Evolutionary conservation across 2,797 vertebrate species (phyloP).

Genomic region (Taenioides sp.): DNA sequence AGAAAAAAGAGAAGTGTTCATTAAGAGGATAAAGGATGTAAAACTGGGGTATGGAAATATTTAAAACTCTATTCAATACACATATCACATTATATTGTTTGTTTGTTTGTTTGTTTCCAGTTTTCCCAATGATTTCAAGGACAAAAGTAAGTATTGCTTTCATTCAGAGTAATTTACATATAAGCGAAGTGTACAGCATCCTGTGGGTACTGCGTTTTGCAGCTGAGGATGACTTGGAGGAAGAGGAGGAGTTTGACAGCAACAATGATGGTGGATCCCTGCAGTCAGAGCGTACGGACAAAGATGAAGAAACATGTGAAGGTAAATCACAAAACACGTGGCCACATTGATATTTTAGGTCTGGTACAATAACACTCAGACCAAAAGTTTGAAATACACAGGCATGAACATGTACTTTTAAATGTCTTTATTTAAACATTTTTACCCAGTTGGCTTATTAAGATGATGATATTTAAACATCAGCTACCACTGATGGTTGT

Average conservation of each 20-base stretch:
- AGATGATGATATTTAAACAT: no score
- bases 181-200: neutral
- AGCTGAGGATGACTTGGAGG: constrained; percentile 82
- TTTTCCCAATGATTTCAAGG: constrained; percentile 85
- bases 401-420: no score
- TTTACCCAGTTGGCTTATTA: no score
- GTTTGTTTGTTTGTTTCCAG: constrained; percentile 71
- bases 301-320: constrained; percentile 84
- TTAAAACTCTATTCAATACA: neutral
- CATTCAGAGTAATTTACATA: neutral
- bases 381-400: neutral
- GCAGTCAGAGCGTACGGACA: constrained; percentile 88
- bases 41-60: constrained; percentile 79
- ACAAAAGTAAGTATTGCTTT: constrained; percentile 81
- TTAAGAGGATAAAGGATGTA: constrained; percentile 89
- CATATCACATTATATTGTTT: neutral
- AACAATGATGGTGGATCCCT: constrained; percentile 82
- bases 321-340: constrained; percentile 63
- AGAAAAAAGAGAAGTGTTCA: constrained; percentile 86
- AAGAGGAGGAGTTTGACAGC: constrained; percentile 79
- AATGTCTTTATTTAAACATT: no score
- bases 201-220: constrained; percentile 32
- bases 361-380: no score
- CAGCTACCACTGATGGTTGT: no score
- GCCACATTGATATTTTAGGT: neutral